Evolutionary conservation across 2,113 vertebrate species (phyloP).

Genomic region (Phalacrocorax pelagicus): DNA sequence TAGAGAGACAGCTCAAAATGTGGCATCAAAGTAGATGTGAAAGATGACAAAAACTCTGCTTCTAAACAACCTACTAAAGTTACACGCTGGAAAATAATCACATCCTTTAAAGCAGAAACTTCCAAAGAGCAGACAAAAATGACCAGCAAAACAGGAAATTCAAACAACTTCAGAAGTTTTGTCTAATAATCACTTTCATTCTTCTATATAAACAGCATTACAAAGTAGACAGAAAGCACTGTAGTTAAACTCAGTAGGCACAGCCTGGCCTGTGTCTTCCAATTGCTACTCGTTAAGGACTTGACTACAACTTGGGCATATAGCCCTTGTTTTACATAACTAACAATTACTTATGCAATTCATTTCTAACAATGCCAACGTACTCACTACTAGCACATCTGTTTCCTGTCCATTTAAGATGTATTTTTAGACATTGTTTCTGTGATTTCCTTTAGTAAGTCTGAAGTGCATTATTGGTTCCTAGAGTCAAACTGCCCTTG

Average conservation of each 20-base stretch:
- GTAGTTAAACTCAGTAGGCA: background rate
- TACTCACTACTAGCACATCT: background rate
- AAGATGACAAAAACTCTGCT: conserved; percentile 1
- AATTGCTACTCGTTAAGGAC: background rate
- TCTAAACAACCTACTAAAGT: background rate
- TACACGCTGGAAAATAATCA: background rate
- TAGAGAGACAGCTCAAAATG: conserved; percentile 37
- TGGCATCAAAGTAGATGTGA: conserved; percentile 37
- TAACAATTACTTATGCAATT: background rate
- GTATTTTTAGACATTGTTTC: background rate
- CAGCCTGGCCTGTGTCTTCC: background rate
- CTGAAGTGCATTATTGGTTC: background rate
- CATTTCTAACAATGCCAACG: background rate
- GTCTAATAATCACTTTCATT: background rate
- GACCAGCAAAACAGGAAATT: background rate
- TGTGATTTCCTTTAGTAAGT: background rate
- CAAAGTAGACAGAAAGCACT: background rate
- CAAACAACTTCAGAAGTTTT: background rate
- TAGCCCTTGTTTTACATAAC: background rate
- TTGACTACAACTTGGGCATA: background rate
- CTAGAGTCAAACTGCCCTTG: background rate
- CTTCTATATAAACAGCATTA: background rate
- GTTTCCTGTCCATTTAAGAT: background rate
- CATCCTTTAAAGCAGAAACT: background rate
- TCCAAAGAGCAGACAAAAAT: background rate